Conservation (phyloP, 1,140 invertebrate species). For the Hyposmocoma kahamanoa region DNA sequence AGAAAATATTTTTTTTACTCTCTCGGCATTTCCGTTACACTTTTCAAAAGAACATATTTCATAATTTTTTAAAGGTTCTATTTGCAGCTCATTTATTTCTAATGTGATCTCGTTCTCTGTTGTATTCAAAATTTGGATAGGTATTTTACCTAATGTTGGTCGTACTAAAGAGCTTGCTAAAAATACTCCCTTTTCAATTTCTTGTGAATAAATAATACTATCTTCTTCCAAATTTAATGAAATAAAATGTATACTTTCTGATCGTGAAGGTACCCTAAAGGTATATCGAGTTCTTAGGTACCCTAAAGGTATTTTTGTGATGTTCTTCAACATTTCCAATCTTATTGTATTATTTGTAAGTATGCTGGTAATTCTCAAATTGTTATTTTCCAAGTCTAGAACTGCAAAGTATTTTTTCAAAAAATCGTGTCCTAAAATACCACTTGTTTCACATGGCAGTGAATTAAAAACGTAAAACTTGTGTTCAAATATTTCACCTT, state of each 20-base stretch:
- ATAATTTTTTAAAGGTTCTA: background rate
- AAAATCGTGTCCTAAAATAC: background rate
- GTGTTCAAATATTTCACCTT: background rate
- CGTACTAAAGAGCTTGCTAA: conserved; percentile 14
- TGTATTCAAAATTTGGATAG: conserved; percentile 15
- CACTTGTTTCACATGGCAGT: background rate
- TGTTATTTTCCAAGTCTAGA: background rate
- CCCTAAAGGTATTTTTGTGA: background rate
- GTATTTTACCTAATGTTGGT: conserved; percentile 9
- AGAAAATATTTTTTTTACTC: background rate
- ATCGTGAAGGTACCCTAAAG: background rate
- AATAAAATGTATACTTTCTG: background rate
- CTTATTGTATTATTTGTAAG: background rate
- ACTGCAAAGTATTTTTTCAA: background rate
- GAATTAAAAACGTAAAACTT: background rate
- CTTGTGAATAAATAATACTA: conserved; percentile 13
- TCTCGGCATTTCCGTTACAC: background rate
- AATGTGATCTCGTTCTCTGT: background rate
- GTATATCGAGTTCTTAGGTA: background rate
- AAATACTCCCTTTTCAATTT: conserved; percentile 15
- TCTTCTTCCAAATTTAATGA: conserved; percentile 5
- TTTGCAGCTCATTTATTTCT: too few relatives aligned
- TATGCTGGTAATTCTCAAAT: background rate
- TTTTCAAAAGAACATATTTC: background rate
- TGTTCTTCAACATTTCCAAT: background rate